Evolutionary conservation across 2,797 vertebrate genomes (phyloP).

Genomic region (Euthynnus affinis): DNA sequence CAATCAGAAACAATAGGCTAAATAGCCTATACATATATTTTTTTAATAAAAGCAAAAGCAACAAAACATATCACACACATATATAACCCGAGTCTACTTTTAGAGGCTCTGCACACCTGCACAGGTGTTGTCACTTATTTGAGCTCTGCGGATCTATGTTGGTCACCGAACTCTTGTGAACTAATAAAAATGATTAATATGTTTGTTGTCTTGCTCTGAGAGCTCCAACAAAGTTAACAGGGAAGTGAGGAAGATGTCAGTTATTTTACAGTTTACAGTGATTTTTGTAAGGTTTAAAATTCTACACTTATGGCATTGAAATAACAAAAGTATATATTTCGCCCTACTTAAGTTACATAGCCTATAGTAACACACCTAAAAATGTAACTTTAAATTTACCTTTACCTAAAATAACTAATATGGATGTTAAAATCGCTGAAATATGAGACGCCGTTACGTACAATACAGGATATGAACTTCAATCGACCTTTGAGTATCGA

Average conservation of each 20-base stretch:
- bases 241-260: no score
- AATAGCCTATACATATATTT: no score
- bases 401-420: neutral
- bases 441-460: neutral
- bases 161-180: neutral
- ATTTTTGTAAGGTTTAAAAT: slow-evolving; percentile 9
- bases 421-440: neutral
- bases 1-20: no score
- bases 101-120: neutral
- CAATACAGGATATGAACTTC: neutral
- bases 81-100: no score
- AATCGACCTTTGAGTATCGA: neutral
- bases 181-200: neutral
- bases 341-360: neutral
- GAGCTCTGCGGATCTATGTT: neutral
- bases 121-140: slow-evolving; percentile 1
- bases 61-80: no score
- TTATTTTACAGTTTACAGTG: neutral
- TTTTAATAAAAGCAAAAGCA: no score
- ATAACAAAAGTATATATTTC: neutral
- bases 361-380: neutral
- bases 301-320: neutral
- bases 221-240: neutral
- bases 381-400: neutral
- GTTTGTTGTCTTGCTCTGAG: neutral